phyloP scores from a whole-genome alignment of 1,140 invertebrate species.

The Bombus impatiens region DNA sequence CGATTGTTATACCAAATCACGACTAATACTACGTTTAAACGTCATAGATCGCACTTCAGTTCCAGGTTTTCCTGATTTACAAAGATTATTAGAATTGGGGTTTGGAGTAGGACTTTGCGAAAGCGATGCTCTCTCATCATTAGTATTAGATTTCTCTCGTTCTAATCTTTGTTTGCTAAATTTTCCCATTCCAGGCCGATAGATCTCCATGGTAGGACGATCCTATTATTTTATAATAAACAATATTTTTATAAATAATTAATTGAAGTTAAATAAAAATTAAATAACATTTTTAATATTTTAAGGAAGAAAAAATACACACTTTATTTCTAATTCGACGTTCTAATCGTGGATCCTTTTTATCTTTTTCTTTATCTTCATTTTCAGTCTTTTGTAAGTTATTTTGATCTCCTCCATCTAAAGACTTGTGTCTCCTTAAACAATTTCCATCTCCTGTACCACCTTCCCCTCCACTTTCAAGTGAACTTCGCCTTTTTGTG shows the following conservation, averaged over 20 bases:
- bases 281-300: constrained; percentile 3
- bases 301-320: constrained; percentile 45
- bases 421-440: constrained; percentile 83
- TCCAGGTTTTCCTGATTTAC: constrained; percentile 68
- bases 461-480: constrained; percentile 82
- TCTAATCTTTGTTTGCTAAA: constrained; percentile 87
- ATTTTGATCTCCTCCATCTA: constrained; percentile 84
- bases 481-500: constrained; percentile 83
- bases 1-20: constrained; percentile 72
- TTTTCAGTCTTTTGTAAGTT: constrained; percentile 83
- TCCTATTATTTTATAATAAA: constrained; percentile 81
- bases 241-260: not conserved
- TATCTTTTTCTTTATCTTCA: constrained; percentile 81
- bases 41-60: constrained; percentile 80
- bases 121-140: constrained; percentile 76
- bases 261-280: not conserved
- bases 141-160: constrained; percentile 82
- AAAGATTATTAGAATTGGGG: constrained; percentile 50
- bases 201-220: constrained; percentile 88
- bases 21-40: constrained; percentile 80
- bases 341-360: constrained; percentile 84
- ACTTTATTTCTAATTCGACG: constrained; percentile 88
- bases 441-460: constrained; percentile 79
- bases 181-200: constrained; percentile 88
- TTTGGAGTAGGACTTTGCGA: constrained; percentile 79